Conservation (phyloP, 2,797 vertebrate genomes). For the Cephalopachus bancanus region DNA sequence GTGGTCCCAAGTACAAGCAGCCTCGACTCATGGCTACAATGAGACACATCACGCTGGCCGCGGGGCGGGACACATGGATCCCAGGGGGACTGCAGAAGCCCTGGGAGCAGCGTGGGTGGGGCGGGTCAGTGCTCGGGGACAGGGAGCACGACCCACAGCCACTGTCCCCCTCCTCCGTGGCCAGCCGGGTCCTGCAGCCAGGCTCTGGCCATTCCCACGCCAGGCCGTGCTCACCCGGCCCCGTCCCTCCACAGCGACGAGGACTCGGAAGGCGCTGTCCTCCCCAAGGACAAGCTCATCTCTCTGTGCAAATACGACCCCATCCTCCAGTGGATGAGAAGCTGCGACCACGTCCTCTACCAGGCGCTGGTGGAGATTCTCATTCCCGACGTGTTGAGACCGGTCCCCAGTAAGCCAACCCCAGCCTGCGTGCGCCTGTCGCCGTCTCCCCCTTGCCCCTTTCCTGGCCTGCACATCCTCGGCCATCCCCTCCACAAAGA, state of each 20-base stretch:
- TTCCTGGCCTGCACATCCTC: not conserved
- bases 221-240: not conserved
- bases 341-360: conserved; percentile 98
- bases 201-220: not conserved
- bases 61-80: rapidly evolving
- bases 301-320: conserved; percentile 96
- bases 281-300: conserved; percentile 95
- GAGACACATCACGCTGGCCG: rapidly evolving
- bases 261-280: conserved; percentile 90
- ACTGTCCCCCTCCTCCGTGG: not conserved
- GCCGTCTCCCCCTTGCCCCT: too few species aligned
- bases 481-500: not conserved
- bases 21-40: not conserved
- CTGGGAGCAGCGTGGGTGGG: rapidly evolving
- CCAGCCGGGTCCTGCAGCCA: rapidly evolving
- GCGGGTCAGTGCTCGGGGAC: rapidly evolving
- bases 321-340: conserved; percentile 97
- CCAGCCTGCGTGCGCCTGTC: rapidly evolving
- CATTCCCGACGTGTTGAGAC: conserved; percentile 97
- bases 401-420: conserved; percentile 95
- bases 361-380: conserved; percentile 98
- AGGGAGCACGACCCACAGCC: not conserved
- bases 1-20: not conserved
- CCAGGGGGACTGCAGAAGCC: not conserved
- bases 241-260: conserved; percentile 90